Base-by-base conservation (phyloP, 2,888 invertebrate species). In the Cataglyphis rosenhaueri region DNA sequence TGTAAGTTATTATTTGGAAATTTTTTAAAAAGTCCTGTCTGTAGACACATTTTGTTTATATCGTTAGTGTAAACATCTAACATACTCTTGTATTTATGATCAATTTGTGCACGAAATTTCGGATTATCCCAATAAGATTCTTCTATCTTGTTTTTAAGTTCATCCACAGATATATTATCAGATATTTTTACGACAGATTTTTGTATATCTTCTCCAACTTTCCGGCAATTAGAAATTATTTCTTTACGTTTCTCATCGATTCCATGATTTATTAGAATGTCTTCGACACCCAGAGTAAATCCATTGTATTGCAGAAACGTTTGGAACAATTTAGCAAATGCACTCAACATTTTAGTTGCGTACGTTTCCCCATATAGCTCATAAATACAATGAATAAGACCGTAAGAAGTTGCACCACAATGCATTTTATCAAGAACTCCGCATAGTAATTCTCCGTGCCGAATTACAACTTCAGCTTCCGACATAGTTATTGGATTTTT, bases 1-100 rank as follows among this genome's bases (percentile, higher is more conserved):
- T 99, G 99, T n/a, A 99, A 96, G 95, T 99, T 99, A 94, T 99
- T 99, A 25, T 96, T 95, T 0, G 99, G 99, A 93, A 99, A 99
- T 90, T 97, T 96, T 86, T 97, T 97, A 9, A 98, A 95, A 61
- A 99, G 95, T 1, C 99, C 99, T 83, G 96, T 96, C 0, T 98
- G 97, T 83, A 99, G 95, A 93, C 98, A 99, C 0, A 96, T 96
- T 89, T 97, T 97, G 92, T 98, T 98, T 81, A 99, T 99, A 64
- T 97, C 96, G 92, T 99, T 99, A 73, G 98, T 99, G 91, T 97
- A 97, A 5, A 96, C 95, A 94, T 99, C 98, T 61, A 99, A 95
- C 21, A 96, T 94, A 18, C 95, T 96, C 95, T 99, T 98, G 92
- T 98, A 98, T 88, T 97, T 97, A 90, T 98, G 96, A 94, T 98